Conservation (phyloP, 2,797 vertebrate species). For the Etheostoma perlongum region DNA sequence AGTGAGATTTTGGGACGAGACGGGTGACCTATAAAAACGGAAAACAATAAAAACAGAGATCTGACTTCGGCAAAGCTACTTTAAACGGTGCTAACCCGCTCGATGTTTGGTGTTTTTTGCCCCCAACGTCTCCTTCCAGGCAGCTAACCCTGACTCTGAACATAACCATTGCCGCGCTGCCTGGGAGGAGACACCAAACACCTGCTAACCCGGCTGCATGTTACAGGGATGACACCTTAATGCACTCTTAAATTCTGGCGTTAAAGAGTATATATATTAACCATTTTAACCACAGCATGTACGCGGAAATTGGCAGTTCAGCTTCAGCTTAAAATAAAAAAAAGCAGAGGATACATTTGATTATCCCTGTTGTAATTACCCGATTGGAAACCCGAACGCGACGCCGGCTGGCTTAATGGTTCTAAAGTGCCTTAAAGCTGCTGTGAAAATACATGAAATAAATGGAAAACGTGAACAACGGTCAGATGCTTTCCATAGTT, state of each 20-base stretch:
- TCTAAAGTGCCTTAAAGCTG: constrained; percentile 37
- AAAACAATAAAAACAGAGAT: constrained; percentile 8
- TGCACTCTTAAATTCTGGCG: not conserved
- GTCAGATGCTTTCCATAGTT: not conserved
- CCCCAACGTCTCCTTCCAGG: no score
- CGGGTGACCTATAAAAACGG: constrained; percentile 18
- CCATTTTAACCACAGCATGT: not conserved
- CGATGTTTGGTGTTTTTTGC: no score
- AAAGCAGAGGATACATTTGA: no score
- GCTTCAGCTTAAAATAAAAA: not conserved
- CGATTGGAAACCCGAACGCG: not conserved
- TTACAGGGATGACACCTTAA: not conserved
- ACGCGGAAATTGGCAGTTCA: not conserved
- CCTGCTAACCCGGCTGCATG: constrained; percentile 29
- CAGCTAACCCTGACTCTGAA: no score
- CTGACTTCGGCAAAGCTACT: constrained; percentile 38
- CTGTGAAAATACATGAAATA: constrained; percentile 7
- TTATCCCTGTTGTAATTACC: not conserved
- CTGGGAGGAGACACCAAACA: not conserved
- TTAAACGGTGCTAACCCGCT: constrained; percentile 11
- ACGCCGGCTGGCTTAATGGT: not conserved
- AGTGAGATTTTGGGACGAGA: constrained; percentile 4
- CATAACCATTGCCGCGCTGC: no score
- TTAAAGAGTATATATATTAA: not conserved
- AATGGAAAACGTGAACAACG: not conserved